phyloP scores from a whole-genome alignment of 2,113 vertebrate species.

The Erythrocercus mccallii region DNA sequence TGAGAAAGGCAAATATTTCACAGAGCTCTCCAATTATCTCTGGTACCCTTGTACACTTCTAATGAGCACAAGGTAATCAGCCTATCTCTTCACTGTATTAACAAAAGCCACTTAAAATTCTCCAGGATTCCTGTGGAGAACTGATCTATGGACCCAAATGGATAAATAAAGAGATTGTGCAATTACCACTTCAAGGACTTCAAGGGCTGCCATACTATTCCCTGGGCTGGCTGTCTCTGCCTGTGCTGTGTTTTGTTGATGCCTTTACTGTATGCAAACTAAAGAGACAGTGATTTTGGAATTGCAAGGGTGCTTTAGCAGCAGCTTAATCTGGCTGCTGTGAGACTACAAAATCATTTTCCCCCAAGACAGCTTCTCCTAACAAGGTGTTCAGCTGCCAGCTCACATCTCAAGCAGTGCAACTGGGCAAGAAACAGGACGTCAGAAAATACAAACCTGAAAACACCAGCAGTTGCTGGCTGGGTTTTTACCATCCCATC shows the following conservation, averaged over 20 bases:
- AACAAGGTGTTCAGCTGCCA: not conserved
- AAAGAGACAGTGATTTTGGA: not conserved
- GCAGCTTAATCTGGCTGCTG: not conserved
- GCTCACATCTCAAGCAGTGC: not conserved
- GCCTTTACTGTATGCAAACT: slow-evolving; percentile 2
- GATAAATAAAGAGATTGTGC: slow-evolving; percentile 29
- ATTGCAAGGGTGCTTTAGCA: not conserved
- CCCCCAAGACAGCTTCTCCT: not conserved
- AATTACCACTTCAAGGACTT: not conserved
- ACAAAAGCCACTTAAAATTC: slow-evolving; percentile 39
- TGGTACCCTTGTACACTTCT: slow-evolving; percentile 13
- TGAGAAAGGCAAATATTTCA: slow-evolving; percentile 43
- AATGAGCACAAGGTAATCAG: slow-evolving; percentile 40
- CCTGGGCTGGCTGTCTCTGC: not conserved
- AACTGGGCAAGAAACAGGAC: not conserved
- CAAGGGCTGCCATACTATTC: not conserved
- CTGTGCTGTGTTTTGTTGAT: not conserved
- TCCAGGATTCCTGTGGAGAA: slow-evolving; percentile 17
- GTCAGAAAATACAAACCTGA: not conserved
- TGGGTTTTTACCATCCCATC: not conserved
- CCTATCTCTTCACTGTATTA: slow-evolving; percentile 23
- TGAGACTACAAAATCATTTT: not conserved
- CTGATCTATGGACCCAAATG: not conserved
- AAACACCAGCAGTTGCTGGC: not conserved
- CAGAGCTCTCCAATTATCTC: slow-evolving; percentile 40